Base-by-base conservation (phyloP, 2,888 invertebrate genomes). In the Tetrapedia diversipes region DNA sequence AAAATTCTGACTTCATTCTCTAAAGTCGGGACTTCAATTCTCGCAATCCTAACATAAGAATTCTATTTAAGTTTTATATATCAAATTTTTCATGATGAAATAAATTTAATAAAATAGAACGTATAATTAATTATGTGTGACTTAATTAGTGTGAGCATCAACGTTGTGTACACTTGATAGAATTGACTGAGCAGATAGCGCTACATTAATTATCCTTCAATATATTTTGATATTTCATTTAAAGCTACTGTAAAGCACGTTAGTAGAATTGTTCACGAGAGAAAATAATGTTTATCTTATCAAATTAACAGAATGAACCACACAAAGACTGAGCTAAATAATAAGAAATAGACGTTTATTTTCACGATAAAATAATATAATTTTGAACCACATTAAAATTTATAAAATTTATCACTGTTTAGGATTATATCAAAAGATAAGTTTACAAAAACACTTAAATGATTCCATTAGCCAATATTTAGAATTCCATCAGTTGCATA, bases 231-330 rank as follows among this genome's bases (percentile, higher is more conserved):
- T 64, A 70, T 71, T 71, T 49, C 60, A 45, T 77, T 84, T 84
- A 82, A 82, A 84, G 84, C 76, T 84, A 67, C 71, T 69, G 72
- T 84, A 84, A 84, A 80, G 84, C 78, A 84, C 78, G 49, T 84
- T 76, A 74, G 72, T 83, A 65, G 64, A 68, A 65, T 70, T 49
- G 19, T 59, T 11, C 47, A 49, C 43, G 19, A 53, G 51, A 53
- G 57, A 24, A 43, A 61, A 57, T 45, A 71, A 71, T 43, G 7
- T 41, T 74, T 56, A 10, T 60, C 63, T 43, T 56, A 47, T 24
- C 53, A 27, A 19, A 60, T n/a, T 37, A 16, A 57, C 32, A n/a
- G 10, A 57, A 74, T 39, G 11, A 60, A 61, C 1, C 19, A 22
- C n/a, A 16, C 41, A 29, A 59, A 61, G 76, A 77, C 69, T 76